Evolutionary conservation across 2,113 vertebrate genomes (phyloP), one percentile per base, ranked within the genome.

Genomic region (Dipodomys merriami): DNA sequence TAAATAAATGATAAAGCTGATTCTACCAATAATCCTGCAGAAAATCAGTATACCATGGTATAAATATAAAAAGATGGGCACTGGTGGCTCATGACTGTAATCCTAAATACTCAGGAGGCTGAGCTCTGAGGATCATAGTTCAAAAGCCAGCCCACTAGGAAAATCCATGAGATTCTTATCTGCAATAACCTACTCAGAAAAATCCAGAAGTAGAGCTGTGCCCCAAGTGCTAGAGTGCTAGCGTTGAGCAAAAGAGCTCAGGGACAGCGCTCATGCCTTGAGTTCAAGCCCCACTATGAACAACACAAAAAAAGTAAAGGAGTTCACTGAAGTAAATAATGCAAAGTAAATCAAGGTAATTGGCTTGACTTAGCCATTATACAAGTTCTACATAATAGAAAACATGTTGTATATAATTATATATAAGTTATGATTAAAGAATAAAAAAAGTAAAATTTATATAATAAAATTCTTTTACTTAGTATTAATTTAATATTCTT

Each of bases 1-100:
- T 77, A 93, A 88, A 73, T 68, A 95, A 71, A 29, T 74, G 71
- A 49, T 3, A 76, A 65, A 91, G 64, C n/a, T 72, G 22, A 90
- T 87, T 81, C 39, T 64, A 82, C 12, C 22, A 74, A 84, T 49
- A 86, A 57, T 73, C 6, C 68, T 82, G 15, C 13, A 73, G 22
- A 90, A 81, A 91, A 79, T 88, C 71, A 76, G 35, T 72, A 87
- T 64, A 49, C 30, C 13, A 84, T 53, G 73, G 16, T 62, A 81
- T 69, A 94, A 81, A 95, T 49, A 16, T 44, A 64, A 74, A 16
- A 57, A 18, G 53, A 11, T 57, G 15, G 53, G 53, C 15, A 4
- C 15, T 57, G 15, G 53, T 57, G 53, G 53, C 53, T 57, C 15
- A 57, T 16, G 15, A 15, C 53, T 57, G 15, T 57, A 57, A 57